Conservation (phyloP, 1,140 invertebrate genomes). For the Pectinophora gossypiella region DNA sequence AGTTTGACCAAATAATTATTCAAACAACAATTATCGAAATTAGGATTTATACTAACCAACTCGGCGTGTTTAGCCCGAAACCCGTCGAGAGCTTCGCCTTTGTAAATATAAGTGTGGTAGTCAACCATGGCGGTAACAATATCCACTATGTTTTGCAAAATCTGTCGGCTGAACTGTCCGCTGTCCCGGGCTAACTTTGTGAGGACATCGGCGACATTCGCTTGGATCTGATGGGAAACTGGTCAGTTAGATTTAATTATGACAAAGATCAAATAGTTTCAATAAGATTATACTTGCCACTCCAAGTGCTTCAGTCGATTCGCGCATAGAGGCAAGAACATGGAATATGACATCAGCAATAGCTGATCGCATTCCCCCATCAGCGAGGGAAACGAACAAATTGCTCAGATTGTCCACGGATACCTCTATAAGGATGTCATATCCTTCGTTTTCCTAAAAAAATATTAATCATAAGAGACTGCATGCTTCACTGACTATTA, state of each 20-base stretch:
- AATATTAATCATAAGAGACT: too few species aligned
- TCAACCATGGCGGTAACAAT: slow-evolving; percentile 46
- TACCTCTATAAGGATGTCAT: slow-evolving; percentile 52
- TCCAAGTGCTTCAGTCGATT: slow-evolving; percentile 47
- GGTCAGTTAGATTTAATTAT: too few species aligned
- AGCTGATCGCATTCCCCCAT: slow-evolving; percentile 30
- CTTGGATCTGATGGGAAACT: too few species aligned
- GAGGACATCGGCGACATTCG: slow-evolving; percentile 35
- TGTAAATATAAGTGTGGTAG: slow-evolving; percentile 18
- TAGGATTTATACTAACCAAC: slow-evolving; percentile 37
- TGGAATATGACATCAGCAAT: slow-evolving; percentile 50
- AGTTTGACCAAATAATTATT: too few species aligned
- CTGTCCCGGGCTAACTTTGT: slow-evolving; percentile 47
- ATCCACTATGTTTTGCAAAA: slow-evolving; percentile 53
- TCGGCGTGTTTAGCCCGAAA: slow-evolving; percentile 45
- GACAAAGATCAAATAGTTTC: too few species aligned
- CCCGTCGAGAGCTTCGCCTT: slow-evolving; percentile 28
- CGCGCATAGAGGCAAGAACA: slow-evolving; percentile 42
- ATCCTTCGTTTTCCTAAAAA: slow-evolving; percentile 46
- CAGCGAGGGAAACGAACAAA: slow-evolving; percentile 37
- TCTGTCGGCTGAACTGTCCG: slow-evolving; percentile 48
- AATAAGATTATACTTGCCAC: slow-evolving; percentile 31
- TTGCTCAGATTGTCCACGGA: slow-evolving; percentile 43
- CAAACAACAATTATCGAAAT: neutral
- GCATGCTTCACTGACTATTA: too few species aligned